Evolutionary conservation across 2,797 vertebrate species (phyloP), one percentile per base, ranked within the genome.

Genomic region (Typhlichthys subterraneus): DNA sequence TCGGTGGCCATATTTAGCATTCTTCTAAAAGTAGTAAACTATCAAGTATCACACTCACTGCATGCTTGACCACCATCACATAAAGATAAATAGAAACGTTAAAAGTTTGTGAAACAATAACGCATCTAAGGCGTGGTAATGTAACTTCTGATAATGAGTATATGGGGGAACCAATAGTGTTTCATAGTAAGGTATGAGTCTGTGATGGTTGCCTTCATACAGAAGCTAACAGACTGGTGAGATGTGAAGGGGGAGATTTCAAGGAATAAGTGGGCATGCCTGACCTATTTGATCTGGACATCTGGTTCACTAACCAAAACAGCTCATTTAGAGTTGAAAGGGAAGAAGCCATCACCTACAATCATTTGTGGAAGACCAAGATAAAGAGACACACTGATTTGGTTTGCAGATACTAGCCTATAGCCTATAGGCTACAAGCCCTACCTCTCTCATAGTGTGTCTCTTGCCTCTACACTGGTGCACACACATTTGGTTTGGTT

Each of bases 271-370:
- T 87, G 88, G 86, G 86, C 83, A 88, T 84, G 83, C 90, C 85
- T 87, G 87, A 91, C 87, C 88, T 88, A 86, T 91, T 86, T 90
- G 86, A 89, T 91, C 88, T 74, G 76, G 67, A 58, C 59, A 68
- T 85, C 85, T 87, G 87, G 73, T 83, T 86, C 73, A 69, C 85
- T 73, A 88, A 89, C 75, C 88, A 84, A 91, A 89, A 85, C 85
- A 68, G 87, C 88, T 88, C 88, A 91, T 90, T 87, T 88, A 33
- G 75, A 88, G 85, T 88, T 90, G 85, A 87, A 90, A 88, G 87
- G 80, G 76, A 73, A 12, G 73, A 80, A 81, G 71, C 81, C 59
- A 48, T 80, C 73, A 2, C 61, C 80, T 77, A 74, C 81, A 77
- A 84, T 88, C 79, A 69, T 7, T 61, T 72, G 67, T 76, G 81